Evolutionary conservation across 2,113 vertebrate species (phyloP).

Genomic region (Larimichthys polyactis): DNA sequence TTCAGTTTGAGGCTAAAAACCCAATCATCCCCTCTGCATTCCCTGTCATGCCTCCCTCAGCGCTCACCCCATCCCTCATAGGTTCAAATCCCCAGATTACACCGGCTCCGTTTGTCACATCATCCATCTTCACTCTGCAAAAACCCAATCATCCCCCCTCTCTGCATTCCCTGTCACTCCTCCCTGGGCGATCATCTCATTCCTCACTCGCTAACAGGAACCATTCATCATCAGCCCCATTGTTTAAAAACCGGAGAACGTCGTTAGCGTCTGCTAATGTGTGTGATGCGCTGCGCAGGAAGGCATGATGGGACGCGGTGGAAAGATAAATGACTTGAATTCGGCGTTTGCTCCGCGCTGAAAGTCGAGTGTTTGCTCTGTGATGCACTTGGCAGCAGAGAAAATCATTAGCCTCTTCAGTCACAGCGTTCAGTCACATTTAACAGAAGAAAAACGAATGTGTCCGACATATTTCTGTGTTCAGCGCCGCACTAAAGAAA

Average conservation of each 20-base stretch:
- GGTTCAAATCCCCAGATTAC: conserved; percentile 61
- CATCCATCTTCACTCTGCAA: conserved; percentile 53
- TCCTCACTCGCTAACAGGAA: conserved; percentile 56
- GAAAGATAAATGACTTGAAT: conserved; percentile 50
- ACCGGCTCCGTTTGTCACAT: conserved; percentile 32
- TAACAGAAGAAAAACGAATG: neutral
- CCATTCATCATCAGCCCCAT: conserved; percentile 56
- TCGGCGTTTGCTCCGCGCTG: conserved; percentile 23
- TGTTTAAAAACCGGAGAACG: conserved; percentile 25
- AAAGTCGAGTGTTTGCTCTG: conserved; percentile 42
- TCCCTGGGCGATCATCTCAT: conserved; percentile 59
- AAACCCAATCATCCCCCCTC: conserved; percentile 24
- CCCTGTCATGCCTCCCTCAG: conserved; percentile 27
- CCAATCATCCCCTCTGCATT: conserved; percentile 46
- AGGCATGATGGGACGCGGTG: conserved; percentile 14
- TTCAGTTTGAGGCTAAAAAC: conserved; percentile 23
- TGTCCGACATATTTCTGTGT: neutral
- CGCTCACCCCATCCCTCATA: conserved; percentile 12
- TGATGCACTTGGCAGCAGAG: conserved; percentile 17
- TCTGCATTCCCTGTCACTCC: conserved; percentile 14
- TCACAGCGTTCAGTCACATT: conserved; percentile 11
- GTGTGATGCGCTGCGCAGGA: conserved; percentile 40
- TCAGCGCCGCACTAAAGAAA: neutral
- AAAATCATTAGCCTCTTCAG: conserved; percentile 17
- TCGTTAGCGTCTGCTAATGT: conserved; percentile 64